Percentiles rank a stretch among this genome's conserved stretches.
These are phyloP conservation scores for Himalopsyche japonica DNA, from an alignment of 2,888 invertebrate genomes.

Conservation along the genomic window DNA sequence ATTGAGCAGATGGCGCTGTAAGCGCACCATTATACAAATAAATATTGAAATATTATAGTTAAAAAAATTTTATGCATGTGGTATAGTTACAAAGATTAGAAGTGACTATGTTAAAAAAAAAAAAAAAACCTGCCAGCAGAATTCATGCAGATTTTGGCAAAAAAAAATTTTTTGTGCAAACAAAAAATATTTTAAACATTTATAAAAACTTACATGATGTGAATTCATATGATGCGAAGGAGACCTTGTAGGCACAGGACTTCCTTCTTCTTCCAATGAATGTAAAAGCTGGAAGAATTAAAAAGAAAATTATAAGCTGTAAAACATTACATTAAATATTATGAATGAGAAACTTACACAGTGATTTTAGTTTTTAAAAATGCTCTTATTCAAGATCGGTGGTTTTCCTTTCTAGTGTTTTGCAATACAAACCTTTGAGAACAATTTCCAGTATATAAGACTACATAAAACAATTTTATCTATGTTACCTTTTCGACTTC, in stretches of 20 bases:
- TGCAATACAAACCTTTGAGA: no score
- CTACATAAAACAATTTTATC: not conserved
- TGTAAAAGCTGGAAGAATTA: slow-evolving; percentile 65
- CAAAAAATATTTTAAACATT: not conserved
- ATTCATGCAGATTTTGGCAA: not conserved
- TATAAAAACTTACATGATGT: slow-evolving; percentile 20
- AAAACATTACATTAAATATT: not conserved
- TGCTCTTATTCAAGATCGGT: no score
- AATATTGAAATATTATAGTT: not conserved
- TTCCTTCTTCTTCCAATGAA: slow-evolving; percentile 78
- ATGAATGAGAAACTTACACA: no score
- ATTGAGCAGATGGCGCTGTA: not conserved
- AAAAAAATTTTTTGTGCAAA: not conserved
- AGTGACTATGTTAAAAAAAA: no score
- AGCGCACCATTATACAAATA: not conserved
- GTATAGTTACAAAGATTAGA: no score
- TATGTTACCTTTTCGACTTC: slow-evolving; percentile 80
- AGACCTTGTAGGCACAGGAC: slow-evolving; percentile 42
- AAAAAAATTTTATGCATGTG: no score
- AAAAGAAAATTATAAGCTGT: not conserved
- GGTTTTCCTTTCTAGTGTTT: no score
- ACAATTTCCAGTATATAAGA: no score
- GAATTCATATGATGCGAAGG: slow-evolving; percentile 36
- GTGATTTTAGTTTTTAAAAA: no score
- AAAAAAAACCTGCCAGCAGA: not conserved